phyloP scores from a whole-genome alignment of 2,888 invertebrate genomes.

The Aphidius colemani region DNA sequence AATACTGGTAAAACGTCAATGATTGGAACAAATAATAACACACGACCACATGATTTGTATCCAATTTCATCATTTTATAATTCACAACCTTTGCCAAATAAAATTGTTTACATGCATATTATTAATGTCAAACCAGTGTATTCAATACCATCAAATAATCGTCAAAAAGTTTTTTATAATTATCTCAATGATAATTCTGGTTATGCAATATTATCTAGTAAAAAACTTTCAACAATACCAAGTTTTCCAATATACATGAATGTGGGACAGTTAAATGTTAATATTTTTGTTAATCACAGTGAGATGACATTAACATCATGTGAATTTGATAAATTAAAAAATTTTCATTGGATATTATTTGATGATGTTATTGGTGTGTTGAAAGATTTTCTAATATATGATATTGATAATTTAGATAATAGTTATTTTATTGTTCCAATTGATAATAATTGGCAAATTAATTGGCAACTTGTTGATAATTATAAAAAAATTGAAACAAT shows the following conservation, averaged over 20 bases:
- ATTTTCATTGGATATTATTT: conserved; percentile 79
- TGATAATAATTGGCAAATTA: conserved; percentile 61
- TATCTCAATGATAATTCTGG: conserved; percentile 62
- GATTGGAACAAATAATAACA: conserved; percentile 43
- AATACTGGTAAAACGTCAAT: conserved; percentile 5
- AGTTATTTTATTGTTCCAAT: conserved; percentile 57
- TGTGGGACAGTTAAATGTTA: conserved; percentile 66
- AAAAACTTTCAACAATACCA: conserved; percentile 66
- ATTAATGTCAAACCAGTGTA: conserved; percentile 66
- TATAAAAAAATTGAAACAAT: conserved; percentile 61
- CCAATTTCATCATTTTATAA: conserved; percentile 60
- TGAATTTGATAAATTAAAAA: conserved; percentile 63
- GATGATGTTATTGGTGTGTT: conserved; percentile 70
- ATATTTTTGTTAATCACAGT: conserved; percentile 63
- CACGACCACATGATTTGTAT: conserved; percentile 42
- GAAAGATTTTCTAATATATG: conserved; percentile 68
- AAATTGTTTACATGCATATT: conserved; percentile 65
- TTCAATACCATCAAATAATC: conserved; percentile 55
- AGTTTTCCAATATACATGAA: conserved; percentile 76
- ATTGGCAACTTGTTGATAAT: conserved; percentile 66
- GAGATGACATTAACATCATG: conserved; percentile 59
- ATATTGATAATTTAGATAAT: conserved; percentile 64
- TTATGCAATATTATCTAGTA: conserved; percentile 70
- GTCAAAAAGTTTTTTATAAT: conserved; percentile 63
- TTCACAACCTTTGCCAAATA: conserved; percentile 51